These are phyloP conservation scores for Bucorvus abyssinicus DNA, from an alignment of 2,797 vertebrate species.

Conservation along the genomic window DNA sequence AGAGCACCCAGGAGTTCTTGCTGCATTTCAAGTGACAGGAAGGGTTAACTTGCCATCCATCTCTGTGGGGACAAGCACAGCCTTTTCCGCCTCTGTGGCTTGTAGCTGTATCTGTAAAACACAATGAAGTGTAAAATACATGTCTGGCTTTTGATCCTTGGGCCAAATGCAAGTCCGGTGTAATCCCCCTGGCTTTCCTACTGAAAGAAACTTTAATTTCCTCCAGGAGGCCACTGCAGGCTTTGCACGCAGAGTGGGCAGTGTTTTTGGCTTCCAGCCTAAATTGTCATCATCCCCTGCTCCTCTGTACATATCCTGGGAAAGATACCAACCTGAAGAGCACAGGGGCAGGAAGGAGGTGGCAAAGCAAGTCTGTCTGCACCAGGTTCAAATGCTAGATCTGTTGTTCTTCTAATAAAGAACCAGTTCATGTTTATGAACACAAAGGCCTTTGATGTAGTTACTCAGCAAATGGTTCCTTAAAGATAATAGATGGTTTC, in stretches of 20 bases:
- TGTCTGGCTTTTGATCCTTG: neutral
- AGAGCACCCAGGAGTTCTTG: neutral
- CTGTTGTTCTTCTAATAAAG: neutral
- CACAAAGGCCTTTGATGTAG: conserved; percentile 23
- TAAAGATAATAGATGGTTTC: neutral
- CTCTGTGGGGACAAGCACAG: neutral
- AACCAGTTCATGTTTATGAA: neutral
- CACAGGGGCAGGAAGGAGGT: neutral
- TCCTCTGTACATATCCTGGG: neutral
- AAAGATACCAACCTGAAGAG: neutral
- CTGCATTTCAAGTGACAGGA: neutral
- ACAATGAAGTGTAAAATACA: neutral
- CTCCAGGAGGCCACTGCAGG: neutral
- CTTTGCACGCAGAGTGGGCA: neutral
- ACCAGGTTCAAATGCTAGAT: neutral
- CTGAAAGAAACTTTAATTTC: conserved; percentile 1
- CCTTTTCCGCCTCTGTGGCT: neutral
- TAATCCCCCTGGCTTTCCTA: neutral
- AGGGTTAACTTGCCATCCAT: neutral
- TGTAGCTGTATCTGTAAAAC: neutral
- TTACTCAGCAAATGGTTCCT: neutral
- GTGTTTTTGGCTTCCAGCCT: conserved; percentile 3
- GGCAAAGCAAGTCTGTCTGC: neutral
- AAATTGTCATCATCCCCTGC: neutral
- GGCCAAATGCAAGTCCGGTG: neutral